Base-by-base conservation (phyloP, 2,888 invertebrate genomes). In the Melieria crassipennis region DNA sequence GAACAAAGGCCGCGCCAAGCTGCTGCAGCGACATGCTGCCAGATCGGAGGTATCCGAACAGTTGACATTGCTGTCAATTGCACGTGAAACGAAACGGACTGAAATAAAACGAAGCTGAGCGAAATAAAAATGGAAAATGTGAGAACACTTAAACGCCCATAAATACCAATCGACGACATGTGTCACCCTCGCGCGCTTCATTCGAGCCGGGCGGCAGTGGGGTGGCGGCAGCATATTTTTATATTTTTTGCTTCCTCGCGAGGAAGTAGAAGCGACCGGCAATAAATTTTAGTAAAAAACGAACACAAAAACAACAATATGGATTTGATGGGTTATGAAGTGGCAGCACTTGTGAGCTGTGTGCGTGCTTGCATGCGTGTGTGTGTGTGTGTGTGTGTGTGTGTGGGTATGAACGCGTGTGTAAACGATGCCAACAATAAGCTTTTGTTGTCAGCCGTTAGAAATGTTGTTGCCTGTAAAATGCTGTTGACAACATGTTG, bases 131-230 rank as follows among this genome's bases (percentile, higher is more conserved):
- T 30, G 30, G 30, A 30, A 30, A 30, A 30, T 30, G 60, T 66
- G 61, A 65, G 69, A 75, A 75, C 78, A 77, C 77, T 78, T 78
- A 75, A 78, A 78, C 76, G 73, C 76, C 83, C 80, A 85, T 85
- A 85, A 85, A 85, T 85, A 85, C 84, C 84, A 84, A 85, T 85
- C 85, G 84, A 84, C 83, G 79, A 81, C 85, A 84, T 83, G 78
- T 81, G 82, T 79, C 83, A 81, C 79, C 75, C 77, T 66, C 73
- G 65, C 78, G 73, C 77, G 69, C 73, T 30, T 30, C 3, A 30
- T 30, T 30, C 30, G 30, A 30, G 30, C 30, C 30, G 30, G 30
- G 30, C 30, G 30, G 30, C 30, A 30, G 30, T 30, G 30, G 30
- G 30, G 30, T 30, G 30, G 30, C 30, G 30, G 30, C 30, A 2